Conservation (phyloP, 2,888 invertebrate genomes). For the Malthinus seriepunctatus region DNA sequence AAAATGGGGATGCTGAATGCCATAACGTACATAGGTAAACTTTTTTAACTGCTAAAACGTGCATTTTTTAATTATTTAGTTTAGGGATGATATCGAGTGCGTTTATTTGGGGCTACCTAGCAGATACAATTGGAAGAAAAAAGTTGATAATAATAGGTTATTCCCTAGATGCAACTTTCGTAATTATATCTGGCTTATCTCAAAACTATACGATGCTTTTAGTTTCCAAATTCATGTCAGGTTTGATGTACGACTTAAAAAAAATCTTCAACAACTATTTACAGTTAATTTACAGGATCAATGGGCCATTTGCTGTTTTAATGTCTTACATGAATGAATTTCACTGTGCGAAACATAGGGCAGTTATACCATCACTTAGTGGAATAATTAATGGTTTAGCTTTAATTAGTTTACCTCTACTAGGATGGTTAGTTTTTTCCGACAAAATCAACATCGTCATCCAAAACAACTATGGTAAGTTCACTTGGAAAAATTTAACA, state of each 20-base stretch:
- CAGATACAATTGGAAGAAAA: constrained; percentile 73
- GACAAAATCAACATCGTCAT: constrained; percentile 56
- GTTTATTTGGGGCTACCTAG: constrained; percentile 76
- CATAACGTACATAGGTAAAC: constrained; percentile 70
- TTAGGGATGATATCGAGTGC: constrained; percentile 77
- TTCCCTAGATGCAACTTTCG: constrained; percentile 65
- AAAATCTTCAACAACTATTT: not conserved
- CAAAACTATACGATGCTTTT: constrained; percentile 69
- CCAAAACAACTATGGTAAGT: constrained; percentile 12
- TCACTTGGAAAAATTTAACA: not conserved
- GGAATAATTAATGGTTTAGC: constrained; percentile 70
- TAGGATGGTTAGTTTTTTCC: constrained; percentile 76
- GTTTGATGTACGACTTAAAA: constrained; percentile 67
- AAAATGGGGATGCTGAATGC: constrained; percentile 75
- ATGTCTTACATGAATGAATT: constrained; percentile 75
- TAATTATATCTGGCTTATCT: constrained; percentile 65
- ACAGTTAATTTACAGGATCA: constrained; percentile 54
- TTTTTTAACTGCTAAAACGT: not conserved
- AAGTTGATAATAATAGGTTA: constrained; percentile 70
- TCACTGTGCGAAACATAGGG: constrained; percentile 67
- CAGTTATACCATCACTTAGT: constrained; percentile 65
- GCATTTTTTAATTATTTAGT: no score
- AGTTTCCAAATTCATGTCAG: constrained; percentile 72
- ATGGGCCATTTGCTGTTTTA: constrained; percentile 75
- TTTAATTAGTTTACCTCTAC: constrained; percentile 64